Base-by-base conservation (phyloP, 2,888 invertebrate genomes). In the Leptarthrus brevirostris region DNA sequence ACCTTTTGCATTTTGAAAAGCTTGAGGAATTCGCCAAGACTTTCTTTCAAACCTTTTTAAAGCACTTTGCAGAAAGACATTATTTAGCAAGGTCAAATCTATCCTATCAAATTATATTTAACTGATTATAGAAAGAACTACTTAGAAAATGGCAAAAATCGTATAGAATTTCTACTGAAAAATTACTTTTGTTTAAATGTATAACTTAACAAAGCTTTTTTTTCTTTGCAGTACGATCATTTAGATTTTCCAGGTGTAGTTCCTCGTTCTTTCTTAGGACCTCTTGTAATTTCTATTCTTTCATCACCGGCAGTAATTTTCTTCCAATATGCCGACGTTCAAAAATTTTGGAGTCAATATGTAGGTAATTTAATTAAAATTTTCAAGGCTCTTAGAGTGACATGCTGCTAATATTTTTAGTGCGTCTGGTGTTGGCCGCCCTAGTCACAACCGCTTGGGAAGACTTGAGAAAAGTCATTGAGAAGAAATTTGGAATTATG, bases 241-340 rank as follows among this genome's bases (percentile, higher is more conserved):
- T 89, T 94, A 84, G 95, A 97, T 82, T 99, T 95, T 87, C 96
- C 98, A 80, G 93, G 99, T 75, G 98, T 98, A 75, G 99, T 99
- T 74, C 98, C 99, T 69, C 90, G 99, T 78, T 94, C 96, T 26
- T 99, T 99, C 86, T 84, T 98, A 74, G 98, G 98, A 20, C 95
- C 99, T 34, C 83, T 98, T 22, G 86, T 92, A 76, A 87, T 98
- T 78, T 92, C 96, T 0, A 83, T 89, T 54, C 79, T 96, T 52
- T 90, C 95, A 3, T 89, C 91, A 72, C 98, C 98, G 16, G 84
- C 93, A 80, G 90, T 92, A 75, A 86, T 88, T 74, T 79, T 92
- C 74, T 86, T 93, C 77, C 88, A 92, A 84, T 83, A 90, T 78
- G 84, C 92, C 74, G 89, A 90, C 78, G 85, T 93, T 73, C 92